Base-by-base conservation (phyloP, 2,888 invertebrate genomes). In the Lepeophtheirus nordmannii region DNA sequence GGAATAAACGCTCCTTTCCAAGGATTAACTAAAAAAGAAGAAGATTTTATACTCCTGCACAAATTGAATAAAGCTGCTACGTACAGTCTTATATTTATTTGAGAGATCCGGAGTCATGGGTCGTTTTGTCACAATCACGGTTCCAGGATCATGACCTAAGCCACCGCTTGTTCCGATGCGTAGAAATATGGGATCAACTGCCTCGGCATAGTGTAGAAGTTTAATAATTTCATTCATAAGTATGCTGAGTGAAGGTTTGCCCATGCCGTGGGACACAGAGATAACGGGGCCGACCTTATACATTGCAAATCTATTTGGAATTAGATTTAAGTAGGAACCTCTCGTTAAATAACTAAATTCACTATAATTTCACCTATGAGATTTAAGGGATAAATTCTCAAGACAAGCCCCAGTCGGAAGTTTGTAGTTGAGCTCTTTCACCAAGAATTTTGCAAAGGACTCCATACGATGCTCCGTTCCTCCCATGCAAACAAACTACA, bases 261-360 rank as follows among this genome's bases (percentile, higher is more conserved):
- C 98, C 89, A 98, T 98, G 67, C 97, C 98, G 74, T 98, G 98
- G 8, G 96, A 92, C 67, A 91, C 86, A 11, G 97, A 97, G 89
- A 98, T 96, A 68, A 97, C 98, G 74, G 98, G 97, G 14, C 89
- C 89, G 68, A 92, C 89, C 85, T 94, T 94, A 78, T 86, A 94
- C 88, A 94, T 89, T 69, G 89, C 87, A 78, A 93, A 94, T 71
- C 94, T 65, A 39, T 10, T 37, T 17, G 7, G 23, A 30, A 11
- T 22, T 37, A n/a, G 8, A 22, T n/a, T 3, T 2, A 12, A 9
- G 20, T 30, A n/a, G 1, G 39, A 5, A 11, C 1, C 2, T 30
- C 3, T n/a, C 2, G n/a, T 5, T 46, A 46, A 46, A 3, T 2
- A 46, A 46, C 5, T n/a, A 30, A 23, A 14, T 20, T 20, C 9